A percentile compares a stretch with the other conserved stretches of the same genome.
Conservation (phyloP, 2,797 vertebrate genomes). For the Etheostoma nigrum region DNA sequence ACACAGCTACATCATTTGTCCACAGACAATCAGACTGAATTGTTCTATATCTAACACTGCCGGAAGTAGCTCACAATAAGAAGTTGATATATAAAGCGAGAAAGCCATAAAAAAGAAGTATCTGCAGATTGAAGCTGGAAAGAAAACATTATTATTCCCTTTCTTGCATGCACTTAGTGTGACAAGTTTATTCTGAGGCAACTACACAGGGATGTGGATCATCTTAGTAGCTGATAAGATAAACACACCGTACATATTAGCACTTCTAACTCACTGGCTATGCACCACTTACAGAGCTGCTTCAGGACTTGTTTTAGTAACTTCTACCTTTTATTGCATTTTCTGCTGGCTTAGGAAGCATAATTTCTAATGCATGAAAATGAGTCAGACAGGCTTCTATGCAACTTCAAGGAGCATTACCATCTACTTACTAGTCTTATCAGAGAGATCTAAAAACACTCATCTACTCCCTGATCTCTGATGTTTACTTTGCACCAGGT, state of each 20-base stretch:
- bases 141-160: slow-evolving; percentile 1
- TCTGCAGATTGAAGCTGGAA: slow-evolving; percentile 1
- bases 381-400: slow-evolving; percentile 6
- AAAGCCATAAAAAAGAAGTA: slow-evolving; percentile 10
- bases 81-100: slow-evolving; percentile 10
- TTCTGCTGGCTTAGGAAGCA: neutral
- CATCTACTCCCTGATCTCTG: slow-evolving; percentile 28
- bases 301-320: slow-evolving; percentile 4
- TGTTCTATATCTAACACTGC: slow-evolving; percentile 4
- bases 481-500: slow-evolving; percentile 51
- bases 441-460: slow-evolving; percentile 22
- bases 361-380: slow-evolving; percentile 7
- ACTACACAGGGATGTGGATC: neutral
- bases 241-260: neutral
- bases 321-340: neutral
- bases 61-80: neutral
- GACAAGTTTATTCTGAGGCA: slow-evolving; percentile 17
- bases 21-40: neutral
- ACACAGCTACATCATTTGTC: neutral
- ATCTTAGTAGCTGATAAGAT: slow-evolving; percentile 15
- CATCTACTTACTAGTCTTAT: neutral
- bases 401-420: neutral
- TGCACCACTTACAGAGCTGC: neutral
- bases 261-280: slow-evolving; percentile 7
- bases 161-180: slow-evolving; percentile 11